Conservation (phyloP, 2,888 invertebrate genomes). For the Sarcophaga subvicina region DNA sequence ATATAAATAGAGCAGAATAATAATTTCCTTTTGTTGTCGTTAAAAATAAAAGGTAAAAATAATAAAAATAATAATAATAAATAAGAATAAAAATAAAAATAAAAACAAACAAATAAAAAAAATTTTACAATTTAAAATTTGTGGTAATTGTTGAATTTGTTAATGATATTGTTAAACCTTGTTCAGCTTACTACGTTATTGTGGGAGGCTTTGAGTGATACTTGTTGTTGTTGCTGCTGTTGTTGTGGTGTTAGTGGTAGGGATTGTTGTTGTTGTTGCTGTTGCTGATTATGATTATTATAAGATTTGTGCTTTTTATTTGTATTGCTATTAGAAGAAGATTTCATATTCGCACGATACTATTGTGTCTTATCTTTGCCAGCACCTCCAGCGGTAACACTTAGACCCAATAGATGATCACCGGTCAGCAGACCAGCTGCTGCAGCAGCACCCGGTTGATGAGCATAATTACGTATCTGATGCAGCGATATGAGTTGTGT, state of each 20-base stretch:
- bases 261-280: conserved; percentile 32
- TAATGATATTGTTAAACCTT: conserved; percentile 15
- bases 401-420: conserved; percentile 85
- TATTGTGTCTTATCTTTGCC: conserved; percentile 81
- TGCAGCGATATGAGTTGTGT: conserved; percentile 97
- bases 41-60: conserved; percentile 16
- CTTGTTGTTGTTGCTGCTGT: conserved; percentile 53
- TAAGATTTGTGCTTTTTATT: neutral
- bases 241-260: conserved; percentile 65
- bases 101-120: too few relatives aligned
- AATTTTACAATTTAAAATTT: conserved; percentile 4
- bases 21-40: conserved; percentile 4
- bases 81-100: too few relatives aligned
- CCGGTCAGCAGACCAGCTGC: conserved; percentile 85
- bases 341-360: conserved; percentile 72
- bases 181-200: conserved; percentile 58
- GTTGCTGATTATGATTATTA: conserved; percentile 35
- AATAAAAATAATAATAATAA: conserved; percentile 8
- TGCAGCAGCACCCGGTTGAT: conserved; percentile 86
- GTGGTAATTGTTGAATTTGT: neutral
- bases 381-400: conserved; percentile 77
- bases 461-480: conserved; percentile 97
- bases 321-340: neutral
- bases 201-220: conserved; percentile 60
- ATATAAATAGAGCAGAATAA: too few relatives aligned